Percentiles rank a stretch among this genome's conserved stretches.
Evolutionary conservation across 1,140 invertebrate genomes (phyloP).

Genomic region (Gonioctena quinquepunctata): DNA sequence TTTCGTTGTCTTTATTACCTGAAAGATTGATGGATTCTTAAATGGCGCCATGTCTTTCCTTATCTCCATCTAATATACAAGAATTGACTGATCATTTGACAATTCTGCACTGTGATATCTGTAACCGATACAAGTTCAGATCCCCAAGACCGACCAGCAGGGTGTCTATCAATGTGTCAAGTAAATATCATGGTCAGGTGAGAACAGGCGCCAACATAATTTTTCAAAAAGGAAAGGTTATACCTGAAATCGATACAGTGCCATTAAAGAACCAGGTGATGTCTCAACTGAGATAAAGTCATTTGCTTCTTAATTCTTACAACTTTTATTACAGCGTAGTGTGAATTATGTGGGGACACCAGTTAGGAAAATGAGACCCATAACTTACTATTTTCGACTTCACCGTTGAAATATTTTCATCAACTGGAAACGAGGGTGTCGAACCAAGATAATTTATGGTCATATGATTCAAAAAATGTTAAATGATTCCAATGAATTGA

Average conservation of each 20-base stretch:
- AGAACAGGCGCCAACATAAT: slow-evolving; percentile 16
- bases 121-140: slow-evolving; percentile 14
- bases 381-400: no score
- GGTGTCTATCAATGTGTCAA: slow-evolving; percentile 7
- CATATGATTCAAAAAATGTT: no score
- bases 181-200: slow-evolving; percentile 7
- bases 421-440: no score
- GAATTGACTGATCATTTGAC: slow-evolving; percentile 18
- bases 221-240: slow-evolving; percentile 3
- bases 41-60: slow-evolving; percentile 3
- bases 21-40: slow-evolving; percentile 5
- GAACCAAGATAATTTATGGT: no score
- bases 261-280: neutral
- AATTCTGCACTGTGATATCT: slow-evolving; percentile 18
- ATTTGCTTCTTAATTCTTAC: neutral
- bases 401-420: no score
- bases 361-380: no score
- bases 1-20: neutral
- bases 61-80: slow-evolving; percentile 18
- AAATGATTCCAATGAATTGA: no score
- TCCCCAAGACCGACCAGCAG: neutral
- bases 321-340: no score
- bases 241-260: slow-evolving; percentile 7
- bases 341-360: no score
- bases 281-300: neutral